A percentile compares a stretch with the other conserved stretches of the same genome.
Evolutionary conservation across 1,140 invertebrate genomes (phyloP).

Genomic region (Conopomorpha cramerella): DNA sequence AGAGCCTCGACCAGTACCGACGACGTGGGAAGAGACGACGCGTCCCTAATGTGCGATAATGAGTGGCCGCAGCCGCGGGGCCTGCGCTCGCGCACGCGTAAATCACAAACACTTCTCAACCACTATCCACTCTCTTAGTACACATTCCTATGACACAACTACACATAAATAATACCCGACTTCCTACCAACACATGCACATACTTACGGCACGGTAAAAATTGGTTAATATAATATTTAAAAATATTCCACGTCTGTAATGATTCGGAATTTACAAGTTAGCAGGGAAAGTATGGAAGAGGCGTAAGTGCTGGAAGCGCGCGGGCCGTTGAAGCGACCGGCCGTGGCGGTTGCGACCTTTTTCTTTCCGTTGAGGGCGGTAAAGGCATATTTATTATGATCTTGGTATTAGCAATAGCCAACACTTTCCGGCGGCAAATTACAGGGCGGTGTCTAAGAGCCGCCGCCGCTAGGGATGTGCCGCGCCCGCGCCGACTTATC

Average conservation of each 20-base stretch:
- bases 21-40: too few species aligned
- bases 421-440: slow-evolving; percentile 53
- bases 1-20: too few species aligned
- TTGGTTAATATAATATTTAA: slow-evolving; percentile 12
- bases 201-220: too few species aligned
- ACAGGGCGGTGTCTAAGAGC: slow-evolving; percentile 49
- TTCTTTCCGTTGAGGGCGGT: slow-evolving; percentile 51
- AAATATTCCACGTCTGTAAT: slow-evolving; percentile 13
- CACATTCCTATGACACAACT: too few species aligned
- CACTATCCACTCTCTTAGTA: too few species aligned
- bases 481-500: slow-evolving; percentile 21
- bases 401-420: slow-evolving; percentile 54
- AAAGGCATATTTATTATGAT: slow-evolving; percentile 60
- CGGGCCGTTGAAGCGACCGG: slow-evolving; percentile 12
- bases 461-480: slow-evolving; percentile 26
- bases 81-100: too few species aligned
- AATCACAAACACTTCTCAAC: too few species aligned
- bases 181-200: too few species aligned
- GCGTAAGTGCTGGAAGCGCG: slow-evolving; percentile 7
- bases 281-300: slow-evolving; percentile 3
- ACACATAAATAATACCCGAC: too few species aligned
- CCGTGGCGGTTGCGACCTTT: slow-evolving; percentile 38
- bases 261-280: slow-evolving; percentile 15
- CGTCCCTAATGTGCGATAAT: too few species aligned
- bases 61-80: too few species aligned